These are phyloP conservation scores for Nephrotoma appendiculata DNA, from an alignment of 2,888 invertebrate genomes.

Conservation along the genomic window DNA sequence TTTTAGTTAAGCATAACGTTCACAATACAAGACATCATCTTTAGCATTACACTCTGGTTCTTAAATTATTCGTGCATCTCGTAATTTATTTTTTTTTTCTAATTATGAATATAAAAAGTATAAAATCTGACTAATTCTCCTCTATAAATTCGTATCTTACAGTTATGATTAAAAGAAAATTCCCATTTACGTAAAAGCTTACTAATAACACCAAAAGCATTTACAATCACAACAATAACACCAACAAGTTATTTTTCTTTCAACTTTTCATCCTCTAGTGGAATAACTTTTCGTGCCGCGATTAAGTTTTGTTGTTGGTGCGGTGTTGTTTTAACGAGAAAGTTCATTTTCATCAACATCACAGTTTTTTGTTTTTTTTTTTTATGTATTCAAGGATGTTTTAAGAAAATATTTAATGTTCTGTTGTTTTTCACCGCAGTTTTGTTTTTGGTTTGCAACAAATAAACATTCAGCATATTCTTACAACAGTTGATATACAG, in stretches of 20 bases:
- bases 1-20: background rate
- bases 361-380: background rate
- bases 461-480: background rate
- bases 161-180: background rate
- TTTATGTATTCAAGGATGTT: background rate
- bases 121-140: background rate
- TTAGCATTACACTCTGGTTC: background rate
- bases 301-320: background rate
- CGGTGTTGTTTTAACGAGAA: background rate
- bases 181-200: background rate
- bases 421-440: background rate
- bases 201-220: background rate
- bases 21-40: background rate
- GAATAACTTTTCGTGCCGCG: background rate
- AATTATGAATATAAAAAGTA: background rate
- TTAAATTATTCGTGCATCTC: background rate
- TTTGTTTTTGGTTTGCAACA: background rate
- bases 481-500: background rate
- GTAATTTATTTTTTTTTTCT: background rate
- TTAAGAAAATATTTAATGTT: background rate
- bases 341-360: background rate
- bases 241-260: background rate
- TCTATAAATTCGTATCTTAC: background rate
- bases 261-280: background rate
- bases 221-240: background rate